Base-by-base conservation (phyloP, 2,797 vertebrate genomes). In the Hemitrygon akajei region DNA sequence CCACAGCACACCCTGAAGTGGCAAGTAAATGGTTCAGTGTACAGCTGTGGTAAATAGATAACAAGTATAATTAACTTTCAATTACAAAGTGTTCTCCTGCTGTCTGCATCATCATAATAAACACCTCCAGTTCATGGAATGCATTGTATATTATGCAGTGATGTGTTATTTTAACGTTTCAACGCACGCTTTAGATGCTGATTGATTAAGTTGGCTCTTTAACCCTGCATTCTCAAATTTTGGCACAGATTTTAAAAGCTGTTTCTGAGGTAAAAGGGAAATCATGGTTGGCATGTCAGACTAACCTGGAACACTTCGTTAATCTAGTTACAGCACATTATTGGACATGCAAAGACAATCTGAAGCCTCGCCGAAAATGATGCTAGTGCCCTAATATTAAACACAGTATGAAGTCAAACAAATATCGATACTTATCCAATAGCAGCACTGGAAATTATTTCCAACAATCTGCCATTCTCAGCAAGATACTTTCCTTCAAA, bases 21-120 rank as follows among this genome's bases (percentile, higher is more conserved):
- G 47, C 84, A 77, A 12, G 71, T 56, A 77, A 91, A 87, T 30
- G 73, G 37, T 91, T 94, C 71, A 75, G 71, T 30, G 60, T 27
- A 77, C 93, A 94, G 81, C 93, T 94, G 93, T 63, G 22, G 11
- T 14, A 77, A 76, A 75, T 27, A 75, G 69, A 94, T 77, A 77
- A 91, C 37, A 87, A 47, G 56, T 91, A n/a, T 37, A 91, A 94
- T 94, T 94, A 94, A 79, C 27, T 86, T 80, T 40, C 9, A 16
- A 76, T 71, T 27, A 30, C 84, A 87, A 16, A 87, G 16, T 89
- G 47, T 25, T 89, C 93, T 87, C 86, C n/a, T 30, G 27, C 58
- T 63, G 58, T 37, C 30, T 34, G 60, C 58, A 66, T 34, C 58
- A 34, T 20, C 63, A 60, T 87, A 63, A 34, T 18, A 63, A 66